Evolutionary conservation across 2,113 vertebrate species (phyloP), one percentile per base, ranked within the genome.

Genomic region (Rhodinocichla rosea): DNA sequence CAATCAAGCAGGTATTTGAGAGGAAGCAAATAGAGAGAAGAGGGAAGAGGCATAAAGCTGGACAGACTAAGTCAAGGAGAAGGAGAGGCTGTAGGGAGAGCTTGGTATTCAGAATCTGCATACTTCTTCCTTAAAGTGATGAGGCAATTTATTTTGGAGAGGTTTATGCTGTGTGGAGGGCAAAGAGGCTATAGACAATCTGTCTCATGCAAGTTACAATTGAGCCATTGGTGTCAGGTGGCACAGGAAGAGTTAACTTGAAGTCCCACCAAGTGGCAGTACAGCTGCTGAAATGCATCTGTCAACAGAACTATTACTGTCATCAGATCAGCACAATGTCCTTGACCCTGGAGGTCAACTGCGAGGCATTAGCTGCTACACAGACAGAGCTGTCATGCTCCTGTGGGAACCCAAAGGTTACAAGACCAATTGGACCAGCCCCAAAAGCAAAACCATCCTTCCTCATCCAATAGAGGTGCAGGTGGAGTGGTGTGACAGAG

Each of bases 261-360:
- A 81, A 91, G 77, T 95, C 86, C 83, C 95, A 89, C 96, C 60
- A 90, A 96, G 95, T 63, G 82, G 92, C 93, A 84, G 55, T 76
- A 98, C 99, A 99, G 99, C 98, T 99, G 99, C 98, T 98, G 98
- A 98, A 98, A 98, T 98, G 97, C 97, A 98, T 99, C 99, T 99
- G 99, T 99, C 99, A 99, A 96, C 98, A 94, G 95, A 92, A 98
- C 98, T 99, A 99, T 99, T 99, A 99, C 98, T 98, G 99, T 99
- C 99, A 98, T 98, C 93, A 97, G 97, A 97, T 98, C 97, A 98
- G 97, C 96, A 97, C 95, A 95, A 92, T 95, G 97, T 97, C 97
- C 98, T 98, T 98, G 98, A 99, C 98, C 98, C 98, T 98, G 98
- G 98, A 98, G 98, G 98, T 98, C 98, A 98, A 97, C 85, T 73